Evolutionary conservation across 2,113 vertebrate species (phyloP).

Genomic region (Albula goreensis): DNA sequence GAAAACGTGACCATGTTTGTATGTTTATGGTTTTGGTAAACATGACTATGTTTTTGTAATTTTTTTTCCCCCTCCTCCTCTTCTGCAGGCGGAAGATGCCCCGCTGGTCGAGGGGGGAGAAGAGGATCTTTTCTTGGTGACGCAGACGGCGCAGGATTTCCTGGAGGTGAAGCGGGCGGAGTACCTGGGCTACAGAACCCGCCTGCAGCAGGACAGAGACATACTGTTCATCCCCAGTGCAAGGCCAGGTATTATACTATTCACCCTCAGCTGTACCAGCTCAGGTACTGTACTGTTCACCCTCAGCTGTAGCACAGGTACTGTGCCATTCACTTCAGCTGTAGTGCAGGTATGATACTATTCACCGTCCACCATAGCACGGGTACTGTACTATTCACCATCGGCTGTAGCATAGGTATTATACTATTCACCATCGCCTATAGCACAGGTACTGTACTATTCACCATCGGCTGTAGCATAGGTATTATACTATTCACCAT

Average conservation of each 20-base stretch:
- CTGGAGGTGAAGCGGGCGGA: constrained; percentile 74
- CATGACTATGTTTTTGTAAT: background rate
- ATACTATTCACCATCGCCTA: no score
- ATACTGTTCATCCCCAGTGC: constrained; percentile 81
- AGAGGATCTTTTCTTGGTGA: constrained; percentile 73
- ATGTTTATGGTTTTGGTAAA: background rate
- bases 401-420: no score
- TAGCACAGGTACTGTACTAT: no score
- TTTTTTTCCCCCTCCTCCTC: no score
- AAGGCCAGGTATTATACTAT: constrained; percentile 67
- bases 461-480: no score
- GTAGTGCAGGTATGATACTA: no score
- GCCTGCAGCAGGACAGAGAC: constrained; percentile 70
- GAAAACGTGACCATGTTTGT: background rate
- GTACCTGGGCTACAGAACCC: constrained; percentile 69
- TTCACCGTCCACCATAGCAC: no score
- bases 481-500: no score
- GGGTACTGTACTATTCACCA: no score
- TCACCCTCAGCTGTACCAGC: constrained; percentile 76
- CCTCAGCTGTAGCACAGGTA: background rate
- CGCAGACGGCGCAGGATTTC: constrained; percentile 71
- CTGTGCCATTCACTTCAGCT: no score
- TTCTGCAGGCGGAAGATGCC: constrained; percentile 75
- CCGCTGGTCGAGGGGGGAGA: constrained; percentile 64
- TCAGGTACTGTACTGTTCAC: constrained; percentile 42